Conservation (phyloP, 2,888 invertebrate species). For the Polylopha cassiicola region DNA sequence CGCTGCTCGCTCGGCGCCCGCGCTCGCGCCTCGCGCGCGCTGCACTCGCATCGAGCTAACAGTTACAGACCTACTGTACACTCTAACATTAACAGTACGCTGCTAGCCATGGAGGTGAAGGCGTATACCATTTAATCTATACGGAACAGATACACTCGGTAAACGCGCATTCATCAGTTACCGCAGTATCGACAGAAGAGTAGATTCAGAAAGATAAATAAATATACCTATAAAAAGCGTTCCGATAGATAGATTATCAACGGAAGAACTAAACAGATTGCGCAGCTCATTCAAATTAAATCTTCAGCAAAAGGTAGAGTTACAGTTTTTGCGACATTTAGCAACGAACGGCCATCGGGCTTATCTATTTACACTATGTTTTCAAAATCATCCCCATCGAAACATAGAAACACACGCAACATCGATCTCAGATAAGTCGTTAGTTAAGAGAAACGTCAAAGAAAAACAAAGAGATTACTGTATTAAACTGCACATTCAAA, state of each 20-base stretch:
- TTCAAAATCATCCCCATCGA: slow-evolving; percentile 74
- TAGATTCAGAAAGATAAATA: slow-evolving; percentile 74
- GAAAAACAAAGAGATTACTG: slow-evolving; percentile 74
- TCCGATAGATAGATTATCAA: slow-evolving; percentile 67
- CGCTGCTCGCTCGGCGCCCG: slow-evolving; percentile 32
- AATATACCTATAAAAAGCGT: slow-evolving; percentile 77
- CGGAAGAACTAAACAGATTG: slow-evolving; percentile 76
- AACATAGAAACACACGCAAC: slow-evolving; percentile 77
- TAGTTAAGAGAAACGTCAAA: slow-evolving; percentile 77
- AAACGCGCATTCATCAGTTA: slow-evolving; percentile 73
- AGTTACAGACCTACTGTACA: slow-evolving; percentile 60
- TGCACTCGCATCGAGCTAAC: slow-evolving; percentile 69
- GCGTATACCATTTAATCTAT: slow-evolving; percentile 70
- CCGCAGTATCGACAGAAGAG: slow-evolving; percentile 68
- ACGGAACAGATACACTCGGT: slow-evolving; percentile 68
- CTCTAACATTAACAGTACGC: slow-evolving; percentile 71
- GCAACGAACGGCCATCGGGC: slow-evolving; percentile 78
- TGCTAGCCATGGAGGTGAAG: slow-evolving; percentile 73
- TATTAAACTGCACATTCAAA: slow-evolving; percentile 74
- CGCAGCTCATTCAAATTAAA: slow-evolving; percentile 77
- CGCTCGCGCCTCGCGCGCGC: slow-evolving; percentile 60
- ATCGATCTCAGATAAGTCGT: slow-evolving; percentile 75
- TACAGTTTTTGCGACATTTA: slow-evolving; percentile 76
- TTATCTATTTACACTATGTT: slow-evolving; percentile 74
- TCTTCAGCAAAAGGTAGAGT: slow-evolving; percentile 75